Percentiles rank a stretch among this genome's conserved stretches.
Evolutionary conservation across 64 coral and sea anemone species (phyloP).

Genomic region (Anthopleura sola): DNA sequence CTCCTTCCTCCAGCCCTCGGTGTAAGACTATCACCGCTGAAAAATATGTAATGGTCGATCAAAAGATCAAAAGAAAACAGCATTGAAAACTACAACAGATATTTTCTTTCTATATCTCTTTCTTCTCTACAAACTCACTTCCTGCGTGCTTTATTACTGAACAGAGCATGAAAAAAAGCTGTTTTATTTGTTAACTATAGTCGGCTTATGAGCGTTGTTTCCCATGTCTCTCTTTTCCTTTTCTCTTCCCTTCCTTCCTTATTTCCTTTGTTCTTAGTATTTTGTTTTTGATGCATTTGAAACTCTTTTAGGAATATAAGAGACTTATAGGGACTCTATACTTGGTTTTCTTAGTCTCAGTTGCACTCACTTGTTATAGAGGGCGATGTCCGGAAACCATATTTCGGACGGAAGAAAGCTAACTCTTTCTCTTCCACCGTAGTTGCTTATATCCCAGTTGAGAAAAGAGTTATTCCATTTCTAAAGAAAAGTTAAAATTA

Average conservation of each 20-base stretch:
- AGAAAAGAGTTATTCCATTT: constrained; percentile 45
- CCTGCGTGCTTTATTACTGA: too few species aligned
- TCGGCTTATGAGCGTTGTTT: too few species aligned
- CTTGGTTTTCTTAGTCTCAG: too few species aligned
- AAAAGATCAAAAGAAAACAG: not conserved
- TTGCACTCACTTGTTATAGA: constrained; percentile 45
- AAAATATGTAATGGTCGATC: not conserved
- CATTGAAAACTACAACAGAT: constrained; percentile 1
- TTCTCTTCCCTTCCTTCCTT: too few species aligned
- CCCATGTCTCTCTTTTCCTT: too few species aligned
- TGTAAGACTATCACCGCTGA: constrained; percentile 29
- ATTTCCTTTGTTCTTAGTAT: too few species aligned
- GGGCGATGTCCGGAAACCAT: constrained; percentile 58
- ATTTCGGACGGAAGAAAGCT: constrained; percentile 31
- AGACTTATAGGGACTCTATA: too few species aligned
- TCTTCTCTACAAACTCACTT: not conserved
- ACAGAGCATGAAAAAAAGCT: too few species aligned
- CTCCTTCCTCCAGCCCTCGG: constrained; percentile 35
- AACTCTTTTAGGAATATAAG: too few species aligned
- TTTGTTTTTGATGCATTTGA: too few species aligned
- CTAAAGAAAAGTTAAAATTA: too few species aligned
- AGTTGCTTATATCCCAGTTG: constrained; percentile 2
- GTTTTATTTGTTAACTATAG: too few species aligned
- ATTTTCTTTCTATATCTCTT: not conserved
- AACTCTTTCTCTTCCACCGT: not conserved